Conservation (phyloP, 2,797 vertebrate genomes). For the Etheostoma perlongum region DNA sequence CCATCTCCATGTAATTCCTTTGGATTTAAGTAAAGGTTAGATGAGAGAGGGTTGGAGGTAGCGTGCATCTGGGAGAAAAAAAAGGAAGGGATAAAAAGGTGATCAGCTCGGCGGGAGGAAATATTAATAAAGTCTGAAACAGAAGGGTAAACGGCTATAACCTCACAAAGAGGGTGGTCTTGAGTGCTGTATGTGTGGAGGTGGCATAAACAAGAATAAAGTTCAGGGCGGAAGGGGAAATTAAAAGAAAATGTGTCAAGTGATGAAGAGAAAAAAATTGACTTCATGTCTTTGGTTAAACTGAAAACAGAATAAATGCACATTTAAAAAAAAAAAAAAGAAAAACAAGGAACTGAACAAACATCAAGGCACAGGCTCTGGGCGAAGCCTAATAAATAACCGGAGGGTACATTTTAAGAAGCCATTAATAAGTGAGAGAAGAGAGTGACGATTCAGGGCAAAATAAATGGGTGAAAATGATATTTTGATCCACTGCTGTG, state of each 20-base stretch:
- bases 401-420: constrained; percentile 1
- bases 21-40: constrained; percentile 59
- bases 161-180: constrained; percentile 12
- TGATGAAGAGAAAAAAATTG: neutral
- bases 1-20: constrained; percentile 34
- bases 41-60: constrained; percentile 1
- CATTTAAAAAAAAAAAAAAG: neutral
- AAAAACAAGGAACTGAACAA: neutral
- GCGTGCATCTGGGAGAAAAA: neutral
- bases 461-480: constrained; percentile 54
- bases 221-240: neutral
- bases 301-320: neutral
- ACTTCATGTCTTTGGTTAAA: neutral
- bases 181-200: constrained; percentile 9
- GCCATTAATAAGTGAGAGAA: constrained; percentile 1
- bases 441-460: constrained; percentile 22
- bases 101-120: constrained; percentile 11
- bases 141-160: constrained; percentile 37
- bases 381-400: neutral
- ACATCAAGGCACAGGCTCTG: neutral
- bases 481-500: constrained; percentile 60
- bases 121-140: constrained; percentile 51
- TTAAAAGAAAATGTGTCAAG: neutral
- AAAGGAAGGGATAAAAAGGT: constrained; percentile 16
- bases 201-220: constrained; percentile 16